phyloP scores from a whole-genome alignment of 2,113 vertebrate genomes.

The Arizona elegans region DNA sequence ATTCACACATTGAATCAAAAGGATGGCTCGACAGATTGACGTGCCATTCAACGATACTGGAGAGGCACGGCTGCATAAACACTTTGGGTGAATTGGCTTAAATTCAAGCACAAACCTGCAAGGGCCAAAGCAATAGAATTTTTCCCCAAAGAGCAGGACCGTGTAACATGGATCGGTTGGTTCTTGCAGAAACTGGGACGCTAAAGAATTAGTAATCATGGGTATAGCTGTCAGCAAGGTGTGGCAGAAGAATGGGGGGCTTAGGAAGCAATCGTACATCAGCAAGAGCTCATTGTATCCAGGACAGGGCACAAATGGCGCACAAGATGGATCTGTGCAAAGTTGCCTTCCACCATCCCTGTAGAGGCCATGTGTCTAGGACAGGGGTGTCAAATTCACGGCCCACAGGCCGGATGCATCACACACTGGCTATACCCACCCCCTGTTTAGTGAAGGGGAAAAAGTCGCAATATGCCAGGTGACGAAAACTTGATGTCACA shows the following conservation, averaged over 20 bases:
- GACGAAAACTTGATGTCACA: rapidly evolving
- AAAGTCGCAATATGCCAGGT: no score
- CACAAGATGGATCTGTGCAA: background rate
- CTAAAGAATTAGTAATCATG: background rate
- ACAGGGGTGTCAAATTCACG: background rate
- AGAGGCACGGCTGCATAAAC: background rate
- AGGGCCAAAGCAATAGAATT: background rate
- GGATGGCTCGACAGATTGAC: constrained; percentile 21
- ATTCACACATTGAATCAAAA: constrained; percentile 59
- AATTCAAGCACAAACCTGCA: background rate
- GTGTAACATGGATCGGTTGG: background rate
- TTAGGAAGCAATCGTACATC: background rate
- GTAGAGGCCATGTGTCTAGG: no score
- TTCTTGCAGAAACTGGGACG: background rate
- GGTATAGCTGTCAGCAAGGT: background rate
- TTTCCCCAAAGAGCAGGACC: background rate
- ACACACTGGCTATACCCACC: no score
- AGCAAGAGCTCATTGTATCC: background rate
- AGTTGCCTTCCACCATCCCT: background rate
- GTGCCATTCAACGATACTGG: constrained; percentile 31
- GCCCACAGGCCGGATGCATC: no score
- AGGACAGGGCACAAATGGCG: background rate
- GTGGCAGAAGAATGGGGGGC: background rate
- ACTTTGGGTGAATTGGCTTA: background rate
- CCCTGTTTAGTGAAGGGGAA: no score